Percentiles rank a stretch among this genome's conserved stretches.
These are phyloP conservation scores for Mesocentrotus franciscanus DNA, from an alignment of 53 echinoderm and acorn worm genomes.

Conservation along the genomic window DNA sequence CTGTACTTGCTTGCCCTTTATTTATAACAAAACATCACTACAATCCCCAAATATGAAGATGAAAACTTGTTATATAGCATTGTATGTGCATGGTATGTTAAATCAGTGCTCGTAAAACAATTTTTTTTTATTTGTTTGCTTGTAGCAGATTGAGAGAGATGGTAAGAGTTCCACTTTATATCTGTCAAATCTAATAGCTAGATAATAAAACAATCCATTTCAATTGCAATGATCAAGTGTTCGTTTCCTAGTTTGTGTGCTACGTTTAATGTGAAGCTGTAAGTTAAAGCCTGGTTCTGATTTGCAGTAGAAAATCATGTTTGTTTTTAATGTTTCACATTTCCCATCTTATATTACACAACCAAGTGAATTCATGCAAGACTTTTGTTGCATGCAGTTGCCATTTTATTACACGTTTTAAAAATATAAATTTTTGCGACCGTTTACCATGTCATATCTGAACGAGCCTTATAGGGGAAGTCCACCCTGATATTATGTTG, in stretches of 20 bases:
- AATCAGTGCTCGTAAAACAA: not conserved
- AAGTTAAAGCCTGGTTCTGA: no score
- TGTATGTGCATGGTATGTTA: not conserved
- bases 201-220: slow-evolving; percentile 33
- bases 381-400: no score
- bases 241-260: not conserved
- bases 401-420: no score
- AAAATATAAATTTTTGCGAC: no score
- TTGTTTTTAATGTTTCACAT: no score
- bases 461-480: no score
- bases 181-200: slow-evolving; percentile 27
- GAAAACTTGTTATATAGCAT: not conserved
- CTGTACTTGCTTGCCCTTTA: not conserved
- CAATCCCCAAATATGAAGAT: not conserved
- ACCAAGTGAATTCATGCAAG: no score
- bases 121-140: not conserved
- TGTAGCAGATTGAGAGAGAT: not conserved
- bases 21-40: not conserved
- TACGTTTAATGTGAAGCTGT: no score
- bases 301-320: no score
- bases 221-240: not conserved
- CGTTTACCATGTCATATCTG: no score
- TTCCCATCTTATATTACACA: no score
- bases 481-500: no score
- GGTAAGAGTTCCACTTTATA: not conserved